These are phyloP conservation scores for Sminthurides bifidus DNA, from an alignment of 1,140 invertebrate species.

Conservation along the genomic window DNA sequence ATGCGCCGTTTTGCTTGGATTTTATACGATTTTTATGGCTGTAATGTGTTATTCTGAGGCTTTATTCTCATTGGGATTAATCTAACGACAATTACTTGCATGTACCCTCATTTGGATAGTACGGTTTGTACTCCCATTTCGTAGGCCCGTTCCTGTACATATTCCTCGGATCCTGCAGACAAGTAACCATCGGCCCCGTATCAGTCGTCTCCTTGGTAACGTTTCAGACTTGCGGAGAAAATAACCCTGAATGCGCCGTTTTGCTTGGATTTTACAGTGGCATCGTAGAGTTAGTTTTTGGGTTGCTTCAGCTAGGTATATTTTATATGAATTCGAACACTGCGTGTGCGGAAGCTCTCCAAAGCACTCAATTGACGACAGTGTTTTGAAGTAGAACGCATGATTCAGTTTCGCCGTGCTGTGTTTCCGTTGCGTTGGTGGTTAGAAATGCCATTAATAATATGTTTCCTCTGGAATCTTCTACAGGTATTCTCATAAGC, in stretches of 20 bases:
- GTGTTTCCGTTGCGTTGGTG: too few relatives aligned
- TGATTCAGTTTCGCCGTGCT: too few relatives aligned
- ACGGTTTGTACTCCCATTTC: conserved; percentile 83
- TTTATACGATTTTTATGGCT: conserved; percentile 56
- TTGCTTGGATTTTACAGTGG: conserved; percentile 65
- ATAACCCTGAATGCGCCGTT: conserved; percentile 61
- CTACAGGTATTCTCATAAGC: conserved; percentile 45
- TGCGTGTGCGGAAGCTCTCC: too few relatives aligned
- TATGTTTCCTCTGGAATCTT: conserved; percentile 35
- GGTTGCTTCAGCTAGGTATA: conserved; percentile 59
- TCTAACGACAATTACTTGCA: too few relatives aligned
- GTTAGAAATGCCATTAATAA: too few relatives aligned
- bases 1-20: conserved; percentile 66
- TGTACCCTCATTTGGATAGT: conserved; percentile 36
- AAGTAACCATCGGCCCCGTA: conserved; percentile 79
- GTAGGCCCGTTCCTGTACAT: conserved; percentile 84
- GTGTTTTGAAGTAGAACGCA: too few relatives aligned
- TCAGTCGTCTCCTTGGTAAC: conserved; percentile 67
- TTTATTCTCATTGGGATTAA: too few relatives aligned
- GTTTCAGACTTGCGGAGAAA: conserved; percentile 55
- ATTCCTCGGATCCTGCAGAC: conserved; percentile 76
- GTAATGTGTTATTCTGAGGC: too few relatives aligned
- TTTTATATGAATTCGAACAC: too few relatives aligned
- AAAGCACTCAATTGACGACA: too few relatives aligned
- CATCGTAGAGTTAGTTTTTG: conserved; percentile 62